Base-by-base conservation (phyloP, 2,888 invertebrate genomes). In the Eulithis prunata region DNA sequence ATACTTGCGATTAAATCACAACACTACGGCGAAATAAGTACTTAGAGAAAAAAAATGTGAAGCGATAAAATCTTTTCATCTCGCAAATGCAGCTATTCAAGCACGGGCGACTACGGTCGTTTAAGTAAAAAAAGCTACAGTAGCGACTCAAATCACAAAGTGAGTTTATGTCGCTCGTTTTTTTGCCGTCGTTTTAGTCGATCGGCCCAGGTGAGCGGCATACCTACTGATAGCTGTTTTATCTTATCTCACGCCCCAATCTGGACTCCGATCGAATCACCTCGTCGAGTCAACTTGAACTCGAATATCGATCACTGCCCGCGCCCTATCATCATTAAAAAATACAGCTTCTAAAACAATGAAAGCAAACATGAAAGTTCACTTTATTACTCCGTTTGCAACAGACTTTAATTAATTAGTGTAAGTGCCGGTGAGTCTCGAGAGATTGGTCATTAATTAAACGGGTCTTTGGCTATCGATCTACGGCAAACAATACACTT, bases 361-460 rank as follows among this genome's bases (percentile, higher is more conserved):
- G 78, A 78, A 76, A 75, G 78, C 81, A 80, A 82, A 83, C 83
- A 79, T 80, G 81, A 82, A 79, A 81, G 75, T 80, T 80, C 81
- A 83, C 84, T 87, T 83, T 82, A 83, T 81, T 83, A 82, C 84
- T 86, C 80, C 83, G 86, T 85, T 84, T 83, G 84, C 82, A 79
- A 76, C 76, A 80, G 82, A 84, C 83, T 86, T 86, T 89, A 89
- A 91, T 91, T 90, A 91, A 91, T 91, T 91, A 91, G 82, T 85
- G 83, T 86, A 87, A 91, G 91, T 90, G 89, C 90, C 89, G 91
- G 91, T 89, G 89, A 88, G 89, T 86, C 89, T 85, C 87, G 75
- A 76, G 89, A 87, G 90, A 90, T 89, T 86, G 90, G 88, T 88
- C 89, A 91, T 91, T 91, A 90, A 89, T 91, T 91, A 90, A 86